Base-by-base conservation (phyloP, 1,140 invertebrate species). In the Marisa cornuarietis region DNA sequence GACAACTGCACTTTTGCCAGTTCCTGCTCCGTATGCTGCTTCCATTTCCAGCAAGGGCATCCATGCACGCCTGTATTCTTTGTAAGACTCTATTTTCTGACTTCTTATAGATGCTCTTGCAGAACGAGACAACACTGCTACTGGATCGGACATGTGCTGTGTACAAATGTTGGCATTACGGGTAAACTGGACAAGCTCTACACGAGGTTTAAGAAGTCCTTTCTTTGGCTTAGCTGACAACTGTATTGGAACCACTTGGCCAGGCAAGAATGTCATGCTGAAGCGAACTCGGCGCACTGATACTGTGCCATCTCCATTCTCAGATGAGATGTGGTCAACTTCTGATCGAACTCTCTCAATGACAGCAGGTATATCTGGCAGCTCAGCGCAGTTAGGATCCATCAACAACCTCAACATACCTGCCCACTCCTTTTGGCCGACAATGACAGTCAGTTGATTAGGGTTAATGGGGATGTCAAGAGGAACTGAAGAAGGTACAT, bases 1-100 rank as follows among this genome's bases (percentile, higher is more conserved):
- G 16, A 84, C 31, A 65, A 86, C 76, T 52, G 79, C 73, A 68
- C 84, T 82, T n/a, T 82, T 76, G 54, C 49, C 66, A 8, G 61
- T 62, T 16, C 86, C 84, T 65, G 86, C 84, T 22, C 65, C 66
- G 52, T 72, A 26, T 18, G 83, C 84, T 24, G 87, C 84, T 80
- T 90, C 88, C 82, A 90, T 82, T 26, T 83, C 83, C n/a, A 89
- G 74, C 26, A 89, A 76, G 26, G 86, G 84, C 49, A 84, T 65
- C 88, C 88, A 89, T 22, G 18, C 81, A 75, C 54, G 82, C 31
- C 84, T 71, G 78, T 89, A 90, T 22, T 82, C 76, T 31, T 82
- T 69, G 63, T 82, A 78, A 68, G 83, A 74, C 54, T 42, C 31
- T 52, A 85, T 85, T 10, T 58, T 78, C 9, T 66, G 71, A 58